A percentile compares a stretch with the other conserved stretches of the same genome.
Evolutionary conservation across 2,113 vertebrate genomes (phyloP).

Genomic region (Galeopterus variegatus): DNA sequence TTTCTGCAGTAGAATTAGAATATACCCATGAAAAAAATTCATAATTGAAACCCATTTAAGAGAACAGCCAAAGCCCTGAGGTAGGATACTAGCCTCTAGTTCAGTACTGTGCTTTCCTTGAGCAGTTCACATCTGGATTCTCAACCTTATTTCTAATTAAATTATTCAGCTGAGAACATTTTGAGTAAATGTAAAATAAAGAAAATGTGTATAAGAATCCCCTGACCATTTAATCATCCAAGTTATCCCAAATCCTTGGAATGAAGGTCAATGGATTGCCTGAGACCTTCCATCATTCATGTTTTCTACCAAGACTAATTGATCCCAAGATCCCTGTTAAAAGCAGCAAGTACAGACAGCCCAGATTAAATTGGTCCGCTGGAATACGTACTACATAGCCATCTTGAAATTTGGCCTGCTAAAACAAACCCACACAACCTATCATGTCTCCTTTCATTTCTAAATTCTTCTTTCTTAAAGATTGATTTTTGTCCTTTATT

Average conservation of each 20-base stretch:
- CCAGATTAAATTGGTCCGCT: background rate
- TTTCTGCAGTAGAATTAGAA: constrained; percentile 26
- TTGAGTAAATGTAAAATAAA: constrained; percentile 50
- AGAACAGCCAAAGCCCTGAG: background rate
- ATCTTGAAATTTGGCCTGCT: background rate
- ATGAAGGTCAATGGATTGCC: background rate
- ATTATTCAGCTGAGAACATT: constrained; percentile 27
- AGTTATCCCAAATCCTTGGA: background rate
- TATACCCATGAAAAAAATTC: background rate
- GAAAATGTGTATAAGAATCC: background rate
- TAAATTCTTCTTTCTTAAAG: constrained; percentile 23
- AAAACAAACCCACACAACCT: background rate
- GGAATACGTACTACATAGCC: background rate
- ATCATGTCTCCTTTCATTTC: background rate
- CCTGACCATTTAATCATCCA: constrained; percentile 4
- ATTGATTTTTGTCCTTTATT: constrained; percentile 7
- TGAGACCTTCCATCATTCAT: background rate
- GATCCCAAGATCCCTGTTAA: background rate
- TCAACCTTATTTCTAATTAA: constrained; percentile 18
- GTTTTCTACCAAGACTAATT: background rate
- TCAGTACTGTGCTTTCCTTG: background rate
- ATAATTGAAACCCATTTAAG: background rate
- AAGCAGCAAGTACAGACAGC: background rate
- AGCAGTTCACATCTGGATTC: background rate
- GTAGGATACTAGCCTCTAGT: background rate